Evolutionary conservation across 1,140 invertebrate species (phyloP).

Genomic region (Dryas iulia): DNA sequence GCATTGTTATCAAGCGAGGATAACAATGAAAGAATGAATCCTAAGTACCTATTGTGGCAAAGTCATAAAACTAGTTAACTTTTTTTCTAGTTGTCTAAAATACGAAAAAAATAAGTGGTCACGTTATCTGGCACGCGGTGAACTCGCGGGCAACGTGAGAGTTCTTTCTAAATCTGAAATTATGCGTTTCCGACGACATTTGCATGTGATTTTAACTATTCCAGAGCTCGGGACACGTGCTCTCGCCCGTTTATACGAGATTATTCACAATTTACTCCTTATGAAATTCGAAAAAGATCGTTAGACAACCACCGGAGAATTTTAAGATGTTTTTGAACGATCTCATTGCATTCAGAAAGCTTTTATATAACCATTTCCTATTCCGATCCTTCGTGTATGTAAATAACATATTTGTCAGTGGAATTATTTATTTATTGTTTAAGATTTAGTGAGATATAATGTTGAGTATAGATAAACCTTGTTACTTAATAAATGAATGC

Average conservation of each 20-base stretch:
- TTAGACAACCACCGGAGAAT: slow-evolving; percentile 52
- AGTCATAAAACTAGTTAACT: slow-evolving; percentile 41
- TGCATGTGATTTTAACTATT: slow-evolving; percentile 56
- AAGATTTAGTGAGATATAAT: no score
- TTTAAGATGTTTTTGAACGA: slow-evolving; percentile 50
- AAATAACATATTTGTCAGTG: slow-evolving; percentile 7
- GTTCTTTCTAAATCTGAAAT: slow-evolving; percentile 63
- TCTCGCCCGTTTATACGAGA: slow-evolving; percentile 47
- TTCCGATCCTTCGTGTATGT: slow-evolving; percentile 32
- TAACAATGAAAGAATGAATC: slow-evolving; percentile 69
- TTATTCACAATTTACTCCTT: slow-evolving; percentile 55
- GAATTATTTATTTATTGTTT: slow-evolving; percentile 1
- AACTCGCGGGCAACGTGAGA: slow-evolving; percentile 52
- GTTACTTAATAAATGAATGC: slow-evolving; percentile 18
- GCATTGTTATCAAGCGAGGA: slow-evolving; percentile 32
- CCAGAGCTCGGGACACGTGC: slow-evolving; percentile 44
- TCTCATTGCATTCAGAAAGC: slow-evolving; percentile 41
- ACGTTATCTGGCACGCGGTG: slow-evolving; percentile 61
- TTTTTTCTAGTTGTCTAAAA: slow-evolving; percentile 36
- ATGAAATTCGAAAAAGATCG: slow-evolving; percentile 62
- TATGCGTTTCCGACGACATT: slow-evolving; percentile 54
- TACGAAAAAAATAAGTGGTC: slow-evolving; percentile 47
- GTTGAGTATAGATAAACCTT: slow-evolving; percentile 4
- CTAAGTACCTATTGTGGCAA: slow-evolving; percentile 59
- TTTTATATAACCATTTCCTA: slow-evolving; percentile 48